These are phyloP conservation scores for Netelia virgata DNA, from an alignment of 2,888 invertebrate species.

Conservation along the genomic window DNA sequence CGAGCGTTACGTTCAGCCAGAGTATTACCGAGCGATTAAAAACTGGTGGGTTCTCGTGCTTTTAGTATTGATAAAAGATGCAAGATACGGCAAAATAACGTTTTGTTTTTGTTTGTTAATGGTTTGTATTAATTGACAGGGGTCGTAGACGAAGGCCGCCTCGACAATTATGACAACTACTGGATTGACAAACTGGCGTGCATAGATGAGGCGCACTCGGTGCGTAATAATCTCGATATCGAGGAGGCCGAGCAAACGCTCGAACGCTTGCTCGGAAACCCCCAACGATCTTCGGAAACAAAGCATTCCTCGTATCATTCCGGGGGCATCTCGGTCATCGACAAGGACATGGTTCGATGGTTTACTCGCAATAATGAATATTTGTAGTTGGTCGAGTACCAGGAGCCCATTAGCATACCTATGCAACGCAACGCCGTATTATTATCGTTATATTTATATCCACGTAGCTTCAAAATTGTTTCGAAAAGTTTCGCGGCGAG, in stretches of 20 bases:
- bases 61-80: background rate
- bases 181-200: conserved; percentile 76
- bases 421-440: background rate
- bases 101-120: no score
- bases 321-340: background rate
- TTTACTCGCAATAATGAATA: no score
- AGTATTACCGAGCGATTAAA: conserved; percentile 68
- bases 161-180: conserved; percentile 75
- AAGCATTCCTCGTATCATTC: background rate
- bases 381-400: no score
- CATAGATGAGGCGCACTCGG: conserved; percentile 75
- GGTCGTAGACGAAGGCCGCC: conserved; percentile 69
- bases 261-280: background rate
- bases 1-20: conserved; percentile 62
- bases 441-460: background rate
- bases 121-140: conserved; percentile 62
- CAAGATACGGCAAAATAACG: no score
- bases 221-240: conserved; percentile 71
- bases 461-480: conserved; percentile 73
- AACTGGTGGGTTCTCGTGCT: conserved; percentile 55
- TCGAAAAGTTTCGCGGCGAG: conserved; percentile 63
- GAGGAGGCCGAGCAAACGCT: conserved; percentile 70
- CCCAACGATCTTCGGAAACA: conserved; percentile 47
- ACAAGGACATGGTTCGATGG: conserved; percentile 7
- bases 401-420: no score